Percentiles rank a stretch among this genome's conserved stretches.
These are phyloP conservation scores for Saturnia japonica DNA, from an alignment of 2,888 invertebrate species.

Conservation along the genomic window DNA sequence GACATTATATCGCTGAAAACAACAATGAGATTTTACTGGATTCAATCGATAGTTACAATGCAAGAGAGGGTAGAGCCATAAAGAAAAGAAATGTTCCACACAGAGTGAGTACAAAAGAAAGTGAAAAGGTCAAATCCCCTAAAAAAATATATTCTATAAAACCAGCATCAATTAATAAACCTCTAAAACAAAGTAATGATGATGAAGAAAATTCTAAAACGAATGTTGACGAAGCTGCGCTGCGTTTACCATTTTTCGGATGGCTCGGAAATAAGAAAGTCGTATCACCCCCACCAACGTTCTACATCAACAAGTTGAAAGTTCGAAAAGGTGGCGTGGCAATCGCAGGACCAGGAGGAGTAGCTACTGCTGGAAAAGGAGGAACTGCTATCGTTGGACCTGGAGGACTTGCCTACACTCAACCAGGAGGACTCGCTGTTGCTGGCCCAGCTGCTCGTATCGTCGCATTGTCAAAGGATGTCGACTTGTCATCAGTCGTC, in stretches of 20 bases:
- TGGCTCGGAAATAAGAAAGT: constrained; percentile 45
- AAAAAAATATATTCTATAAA: constrained; percentile 54
- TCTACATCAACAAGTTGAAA: constrained; percentile 86
- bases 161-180: constrained; percentile 46
- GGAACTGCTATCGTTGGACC: constrained; percentile 92
- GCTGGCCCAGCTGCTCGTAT: constrained; percentile 89
- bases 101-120: constrained; percentile 42
- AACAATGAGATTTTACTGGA: not conserved
- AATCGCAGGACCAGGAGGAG: constrained; percentile 91
- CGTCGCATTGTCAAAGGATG: constrained; percentile 83
- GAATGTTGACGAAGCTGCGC: constrained; percentile 33
- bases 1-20: constrained; percentile 15
- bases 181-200: constrained; percentile 42
- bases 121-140: constrained; percentile 42
- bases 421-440: constrained; percentile 88
- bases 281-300: constrained; percentile 79
- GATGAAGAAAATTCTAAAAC: constrained; percentile 49
- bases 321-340: constrained; percentile 90
- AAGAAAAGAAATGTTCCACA: constrained; percentile 59
- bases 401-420: constrained; percentile 88
- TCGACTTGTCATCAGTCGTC: constrained; percentile 82
- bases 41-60: not conserved
- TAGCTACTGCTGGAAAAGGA: constrained; percentile 89
- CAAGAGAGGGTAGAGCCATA: constrained; percentile 56
- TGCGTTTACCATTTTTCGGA: constrained; percentile 34